Evolutionary conservation across 2,888 invertebrate species (phyloP), one percentile per base, ranked within the genome.

Genomic region (Agonum fuliginosum): DNA sequence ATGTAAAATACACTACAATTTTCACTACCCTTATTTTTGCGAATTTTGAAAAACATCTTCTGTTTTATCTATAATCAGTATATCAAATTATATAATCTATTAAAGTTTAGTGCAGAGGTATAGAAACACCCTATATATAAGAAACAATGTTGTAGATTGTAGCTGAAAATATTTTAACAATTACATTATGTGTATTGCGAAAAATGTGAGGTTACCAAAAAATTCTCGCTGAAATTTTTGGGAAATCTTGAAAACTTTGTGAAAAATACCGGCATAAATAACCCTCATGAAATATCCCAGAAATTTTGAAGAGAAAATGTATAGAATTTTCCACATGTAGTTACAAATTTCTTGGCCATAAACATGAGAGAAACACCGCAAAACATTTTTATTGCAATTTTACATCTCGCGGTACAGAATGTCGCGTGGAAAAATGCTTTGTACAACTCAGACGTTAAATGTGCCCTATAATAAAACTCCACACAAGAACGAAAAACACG

Each of bases 261-360:
- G 14, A 69, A 70, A 70, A 70, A 70, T 70, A 48, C 30, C 48
- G 27, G 14, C 12, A 27, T 27, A 30, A 70, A 70, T 70, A 70
- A 30, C 10, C 41, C 30, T 48, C 70, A 22, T 22, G 24, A 70
- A 48, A 12, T 70, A 70, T 70, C n/a, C 70, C 17, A 48, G 19
- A 27, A 48, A 70, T 48, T 69, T 43, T 20, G 46, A 24, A 69
- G 41, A 43, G 69, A 69, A 69, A 69, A 43, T 69, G 27, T 48
- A 71, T 48, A 71, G 48, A 48, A 71, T 71, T 14, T 71, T 71
- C 19, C 48, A 71, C 71, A 46, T 71, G 48, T 34, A 30, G 71
- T 34, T 48, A 71, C 71, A 71, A 71, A 71, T 71, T 48, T 72
- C 72, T 72, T 48, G 37, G 54, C 72, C 37, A 37, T 72, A 72